Base-by-base conservation (phyloP, 2,888 invertebrate species). In the Drosophila pegasa region DNA sequence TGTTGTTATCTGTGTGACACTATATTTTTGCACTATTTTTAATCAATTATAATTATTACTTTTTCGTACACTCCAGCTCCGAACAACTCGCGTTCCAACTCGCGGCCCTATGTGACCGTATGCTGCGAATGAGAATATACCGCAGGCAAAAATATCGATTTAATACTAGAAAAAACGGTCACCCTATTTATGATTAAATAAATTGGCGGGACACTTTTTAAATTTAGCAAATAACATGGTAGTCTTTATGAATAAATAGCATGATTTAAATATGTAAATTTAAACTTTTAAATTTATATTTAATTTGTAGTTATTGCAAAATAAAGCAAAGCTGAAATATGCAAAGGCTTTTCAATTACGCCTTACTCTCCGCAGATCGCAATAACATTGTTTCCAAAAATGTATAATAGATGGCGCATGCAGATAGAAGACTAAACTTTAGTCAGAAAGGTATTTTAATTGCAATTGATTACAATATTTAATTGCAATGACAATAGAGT, bases 41-140 rank as follows among this genome's bases (percentile, higher is more conserved):
- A 33, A 59, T 35, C 55, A 60, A 41, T 1, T 25, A 43, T 33
- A 48, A 54, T 41, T 40, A 69, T 73, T 78, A 78, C 78, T 75
- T 69, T 66, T 47, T 38, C 57, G 52, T 73, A 31, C 55, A 41
- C 60, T 61, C 57, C 72, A 59, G 31, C 60, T 76, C 62, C 78
- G 61, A 72, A 64, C 73, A 74, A 73, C 33, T 74, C 71, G 64
- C 73, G 73, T 74, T 70, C 71, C 73, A 74, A 70, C 75, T 74
- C 64, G 70, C 70, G 75, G 75, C 60, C 35, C 52, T 55, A 64
- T 70, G 75, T 73, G 73, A 64, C 73, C 75, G 72, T 66, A 47
- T 14, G 6, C 16, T 37, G 48, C 2, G 47, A 51, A 9, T 47
- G 10, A 9, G 0, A 2, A 3, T 41, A 56, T 3, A 47, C 51